These are phyloP conservation scores for Rhinichthys osculus DNA, from an alignment of 2,797 vertebrate genomes.

Conservation along the genomic window DNA sequence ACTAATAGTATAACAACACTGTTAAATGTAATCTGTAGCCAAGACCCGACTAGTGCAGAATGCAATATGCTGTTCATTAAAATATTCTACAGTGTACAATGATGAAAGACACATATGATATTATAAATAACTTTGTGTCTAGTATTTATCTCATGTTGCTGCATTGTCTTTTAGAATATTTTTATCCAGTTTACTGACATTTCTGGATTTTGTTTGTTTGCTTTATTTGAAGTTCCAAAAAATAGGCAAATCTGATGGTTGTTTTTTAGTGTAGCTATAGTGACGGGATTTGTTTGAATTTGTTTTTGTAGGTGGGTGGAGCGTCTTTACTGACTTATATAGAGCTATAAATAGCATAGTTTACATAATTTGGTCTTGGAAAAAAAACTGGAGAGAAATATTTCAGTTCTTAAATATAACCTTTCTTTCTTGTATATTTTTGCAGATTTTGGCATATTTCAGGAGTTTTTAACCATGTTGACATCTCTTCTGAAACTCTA, in stretches of 20 bases:
- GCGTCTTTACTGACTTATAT: too few species aligned
- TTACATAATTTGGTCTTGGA: not conserved
- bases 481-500: slow-evolving; percentile 1
- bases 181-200: not conserved
- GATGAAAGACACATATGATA: not conserved
- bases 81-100: not conserved
- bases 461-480: not conserved
- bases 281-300: not conserved
- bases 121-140: not conserved
- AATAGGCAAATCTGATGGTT: not conserved
- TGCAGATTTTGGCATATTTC: not conserved
- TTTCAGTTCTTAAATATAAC: not conserved
- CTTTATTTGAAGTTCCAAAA: not conserved
- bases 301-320: not conserved
- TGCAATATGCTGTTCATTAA: not conserved
- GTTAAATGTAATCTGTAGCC: not conserved
- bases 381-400: not conserved
- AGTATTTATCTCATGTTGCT: not conserved
- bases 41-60: not conserved
- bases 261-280: not conserved
- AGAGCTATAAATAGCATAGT: not conserved
- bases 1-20: not conserved
- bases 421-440: not conserved
- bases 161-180: not conserved
- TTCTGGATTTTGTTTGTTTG: not conserved